A percentile compares a stretch with the other conserved stretches of the same genome.
These are phyloP conservation scores for Gasterosteus nipponicus DNA, from an alignment of 2,113 vertebrate species.

Conservation along the genomic window DNA sequence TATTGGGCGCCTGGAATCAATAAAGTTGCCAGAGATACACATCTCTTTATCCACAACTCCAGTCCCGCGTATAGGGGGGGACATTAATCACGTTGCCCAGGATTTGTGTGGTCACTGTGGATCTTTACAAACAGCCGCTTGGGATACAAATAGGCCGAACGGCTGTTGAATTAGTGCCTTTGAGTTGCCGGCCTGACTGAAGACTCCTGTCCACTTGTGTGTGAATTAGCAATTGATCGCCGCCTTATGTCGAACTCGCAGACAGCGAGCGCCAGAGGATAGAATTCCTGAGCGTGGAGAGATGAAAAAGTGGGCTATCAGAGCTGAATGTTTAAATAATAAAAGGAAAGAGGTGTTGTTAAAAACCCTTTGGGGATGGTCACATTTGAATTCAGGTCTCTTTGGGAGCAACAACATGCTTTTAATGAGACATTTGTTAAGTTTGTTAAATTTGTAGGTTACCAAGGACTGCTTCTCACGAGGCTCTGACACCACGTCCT, in stretches of 20 bases:
- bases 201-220: conserved; percentile 74
- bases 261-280: conserved; percentile 61
- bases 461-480: conserved; percentile 35
- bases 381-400: conserved; percentile 48
- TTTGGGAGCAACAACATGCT: conserved; percentile 35
- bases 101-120: conserved; percentile 73
- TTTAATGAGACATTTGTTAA: conserved; percentile 60
- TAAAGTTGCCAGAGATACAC: conserved; percentile 76
- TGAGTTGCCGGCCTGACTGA: conserved; percentile 68
- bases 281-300: conserved; percentile 55
- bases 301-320: conserved; percentile 24
- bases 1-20: conserved; percentile 76
- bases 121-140: conserved; percentile 75
- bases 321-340: conserved; percentile 59
- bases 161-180: conserved; percentile 79
- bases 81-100: conserved; percentile 72
- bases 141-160: conserved; percentile 75
- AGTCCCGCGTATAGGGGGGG: conserved; percentile 32
- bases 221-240: conserved; percentile 81
- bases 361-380: conserved; percentile 21
- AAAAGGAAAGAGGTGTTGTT: conserved; percentile 28
- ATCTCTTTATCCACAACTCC: conserved; percentile 70
- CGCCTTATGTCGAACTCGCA: conserved; percentile 64
- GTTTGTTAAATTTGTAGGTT: conserved; percentile 53
- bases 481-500: conserved; percentile 54